Base-by-base conservation (phyloP, 2,797 vertebrate species). In the Pangasius djambal region DNA sequence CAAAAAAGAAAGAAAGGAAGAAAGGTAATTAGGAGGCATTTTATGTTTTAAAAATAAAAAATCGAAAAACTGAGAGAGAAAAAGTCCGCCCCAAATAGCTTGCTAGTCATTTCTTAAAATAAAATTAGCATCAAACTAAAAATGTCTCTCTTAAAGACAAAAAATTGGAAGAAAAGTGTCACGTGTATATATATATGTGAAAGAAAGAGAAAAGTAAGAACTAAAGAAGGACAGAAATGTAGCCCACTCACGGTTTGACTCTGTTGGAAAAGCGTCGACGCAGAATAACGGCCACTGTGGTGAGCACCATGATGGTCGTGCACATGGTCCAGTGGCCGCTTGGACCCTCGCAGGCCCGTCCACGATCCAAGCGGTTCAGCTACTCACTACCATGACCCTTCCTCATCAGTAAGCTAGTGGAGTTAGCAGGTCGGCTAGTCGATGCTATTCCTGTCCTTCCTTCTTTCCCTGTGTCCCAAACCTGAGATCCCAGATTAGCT, bases 251-350 rank as follows among this genome's bases (percentile, higher is more conserved):
- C 97, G 97, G 98, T 93, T 97, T 96, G 2, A 96, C 96, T 91
- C 91, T 95, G 95, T 95, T 97, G 95, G 86, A 94, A 94, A 97
- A 97, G 90, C 87, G 93, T 8, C 95, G 95, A 37, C 96, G 95
- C 91, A 97, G 95, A 9, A 98, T 92, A 82, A 97, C 7, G 91
- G 96, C 95, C 94, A 98, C 93, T 28, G 97, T 97, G 93, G 96
- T 96, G 88, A 99, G 95, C 93, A 98, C 88, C 94, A 98, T 95
- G 91, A 97, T 88, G 3, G 97, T 98, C 91, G 98, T 98, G 94
- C 98, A 98, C 98, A 98, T 98, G 94, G 91, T 83, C 87, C 63
- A 12, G 65, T 50, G 88, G 75, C 15, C 85, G 86, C 83, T 82
- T 75, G 28, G 59, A 44, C 61, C 88, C 70, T 65, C 57, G 83